A percentile compares a stretch with the other conserved stretches of the same genome.
These are phyloP conservation scores for Capromys pilorides DNA, from an alignment of 2,797 vertebrate species.

Conservation along the genomic window DNA sequence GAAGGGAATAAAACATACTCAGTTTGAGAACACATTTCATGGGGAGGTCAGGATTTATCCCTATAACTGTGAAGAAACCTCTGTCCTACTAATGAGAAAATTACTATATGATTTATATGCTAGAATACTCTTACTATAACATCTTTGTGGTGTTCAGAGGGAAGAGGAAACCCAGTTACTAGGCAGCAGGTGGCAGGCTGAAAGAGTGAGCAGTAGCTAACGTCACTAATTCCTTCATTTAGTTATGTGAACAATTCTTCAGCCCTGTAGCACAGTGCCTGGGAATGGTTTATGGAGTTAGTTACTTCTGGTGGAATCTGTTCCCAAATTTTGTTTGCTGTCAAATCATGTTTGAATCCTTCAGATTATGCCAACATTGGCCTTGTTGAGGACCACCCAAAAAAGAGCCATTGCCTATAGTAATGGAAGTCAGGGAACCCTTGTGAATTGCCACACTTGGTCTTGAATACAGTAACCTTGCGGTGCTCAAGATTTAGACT, in stretches of 20 bases:
- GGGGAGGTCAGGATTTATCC: not conserved
- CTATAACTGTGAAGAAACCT: not conserved
- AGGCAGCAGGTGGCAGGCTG: conserved; percentile 54
- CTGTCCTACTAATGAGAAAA: conserved; percentile 22
- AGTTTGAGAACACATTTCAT: not conserved
- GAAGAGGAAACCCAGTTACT: conserved; percentile 56
- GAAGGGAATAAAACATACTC: not conserved
- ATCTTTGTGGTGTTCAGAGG: not conserved
- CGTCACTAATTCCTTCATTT: not conserved
- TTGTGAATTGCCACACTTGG: not conserved
- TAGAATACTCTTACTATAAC: conserved; percentile 56
- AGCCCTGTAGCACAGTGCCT: not conserved
- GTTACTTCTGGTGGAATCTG: not conserved
- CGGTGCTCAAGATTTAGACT: not conserved
- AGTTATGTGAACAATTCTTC: not conserved
- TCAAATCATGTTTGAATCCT: not conserved
- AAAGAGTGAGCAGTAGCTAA: not conserved
- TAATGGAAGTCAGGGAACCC: fast-evolving
- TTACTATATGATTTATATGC: conserved; percentile 12
- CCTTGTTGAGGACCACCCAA: not conserved
- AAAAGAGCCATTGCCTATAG: not conserved
- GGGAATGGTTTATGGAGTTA: not conserved
- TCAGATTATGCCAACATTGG: not conserved
- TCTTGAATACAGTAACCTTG: not conserved
- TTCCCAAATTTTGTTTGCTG: not conserved